phyloP scores from a whole-genome alignment of 2,888 invertebrate genomes.

The Leuctra nigra region DNA sequence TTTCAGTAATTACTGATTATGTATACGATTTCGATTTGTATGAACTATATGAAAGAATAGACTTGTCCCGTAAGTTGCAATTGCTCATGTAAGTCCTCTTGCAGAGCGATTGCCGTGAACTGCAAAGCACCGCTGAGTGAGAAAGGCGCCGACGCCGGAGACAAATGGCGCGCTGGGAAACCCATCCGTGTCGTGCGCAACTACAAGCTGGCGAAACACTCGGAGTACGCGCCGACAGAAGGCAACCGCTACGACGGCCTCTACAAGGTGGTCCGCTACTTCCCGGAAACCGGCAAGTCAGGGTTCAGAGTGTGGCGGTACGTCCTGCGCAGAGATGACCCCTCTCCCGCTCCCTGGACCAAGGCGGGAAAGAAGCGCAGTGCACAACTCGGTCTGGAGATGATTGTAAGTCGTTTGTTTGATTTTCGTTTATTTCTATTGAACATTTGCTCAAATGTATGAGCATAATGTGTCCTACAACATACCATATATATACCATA shows the following conservation, averaged over 20 bases:
- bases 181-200: conserved; percentile 75
- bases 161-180: conserved; percentile 62
- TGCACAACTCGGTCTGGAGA: conserved; percentile 42
- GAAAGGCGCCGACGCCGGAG: conserved; percentile 60
- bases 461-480: too few species aligned
- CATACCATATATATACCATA: too few species aligned
- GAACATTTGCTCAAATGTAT: too few species aligned
- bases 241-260: conserved; percentile 79
- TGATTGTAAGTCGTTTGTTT: conserved; percentile 35
- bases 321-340: conserved; percentile 68
- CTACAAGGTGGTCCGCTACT: conserved; percentile 70
- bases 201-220: conserved; percentile 65
- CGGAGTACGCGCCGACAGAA: conserved; percentile 69
- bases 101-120: conserved; percentile 71
- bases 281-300: conserved; percentile 67
- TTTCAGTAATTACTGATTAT: too few species aligned
- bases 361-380: conserved; percentile 51
- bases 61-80: too few species aligned
- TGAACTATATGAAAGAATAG: too few species aligned
- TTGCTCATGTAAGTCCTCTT: too few species aligned
- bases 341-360: conserved; percentile 73
- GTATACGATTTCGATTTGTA: too few species aligned
- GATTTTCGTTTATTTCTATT: neutral
- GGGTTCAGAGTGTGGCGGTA: conserved; percentile 78
- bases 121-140: conserved; percentile 62